Conservation (phyloP, 2,888 invertebrate species). For the Nebria salina region DNA sequence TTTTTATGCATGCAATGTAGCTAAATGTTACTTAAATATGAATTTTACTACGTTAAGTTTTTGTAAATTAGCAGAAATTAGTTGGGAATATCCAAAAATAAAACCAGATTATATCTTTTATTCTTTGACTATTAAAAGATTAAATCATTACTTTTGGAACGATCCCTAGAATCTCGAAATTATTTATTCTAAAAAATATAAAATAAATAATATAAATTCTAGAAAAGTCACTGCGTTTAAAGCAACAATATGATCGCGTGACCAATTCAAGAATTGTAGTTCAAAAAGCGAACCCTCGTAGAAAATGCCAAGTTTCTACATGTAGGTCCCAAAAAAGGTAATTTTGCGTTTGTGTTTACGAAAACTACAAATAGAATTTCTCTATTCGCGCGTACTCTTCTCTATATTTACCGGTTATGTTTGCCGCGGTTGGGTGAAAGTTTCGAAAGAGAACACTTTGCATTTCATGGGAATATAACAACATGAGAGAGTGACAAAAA, state of each 20-base stretch:
- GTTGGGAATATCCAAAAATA: too few relatives aligned
- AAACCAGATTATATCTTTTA: too few relatives aligned
- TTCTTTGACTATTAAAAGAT: too few relatives aligned
- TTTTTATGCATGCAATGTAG: neutral
- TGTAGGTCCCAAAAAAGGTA: neutral
- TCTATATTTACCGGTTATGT: neutral
- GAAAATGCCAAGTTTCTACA: neutral
- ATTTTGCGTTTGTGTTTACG: neutral
- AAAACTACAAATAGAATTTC: neutral
- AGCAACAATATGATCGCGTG: too few relatives aligned
- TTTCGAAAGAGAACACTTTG: slow-evolving; percentile 14
- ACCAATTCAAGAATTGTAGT: too few relatives aligned
- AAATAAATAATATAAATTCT: too few relatives aligned
- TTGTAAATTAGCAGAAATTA: too few relatives aligned
- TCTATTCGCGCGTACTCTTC: slow-evolving; percentile 6
- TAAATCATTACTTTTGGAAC: too few relatives aligned
- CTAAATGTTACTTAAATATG: neutral
- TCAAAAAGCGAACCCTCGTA: neutral
- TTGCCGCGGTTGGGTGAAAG: slow-evolving; percentile 8
- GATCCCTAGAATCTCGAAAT: too few relatives aligned
- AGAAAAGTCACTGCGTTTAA: too few relatives aligned
- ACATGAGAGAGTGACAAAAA: neutral
- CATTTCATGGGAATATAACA: slow-evolving; percentile 7
- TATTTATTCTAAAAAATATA: too few relatives aligned
- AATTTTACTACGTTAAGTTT: too few relatives aligned